Conservation (phyloP, 2,113 vertebrate genomes). For the Actenoides hombroni region DNA sequence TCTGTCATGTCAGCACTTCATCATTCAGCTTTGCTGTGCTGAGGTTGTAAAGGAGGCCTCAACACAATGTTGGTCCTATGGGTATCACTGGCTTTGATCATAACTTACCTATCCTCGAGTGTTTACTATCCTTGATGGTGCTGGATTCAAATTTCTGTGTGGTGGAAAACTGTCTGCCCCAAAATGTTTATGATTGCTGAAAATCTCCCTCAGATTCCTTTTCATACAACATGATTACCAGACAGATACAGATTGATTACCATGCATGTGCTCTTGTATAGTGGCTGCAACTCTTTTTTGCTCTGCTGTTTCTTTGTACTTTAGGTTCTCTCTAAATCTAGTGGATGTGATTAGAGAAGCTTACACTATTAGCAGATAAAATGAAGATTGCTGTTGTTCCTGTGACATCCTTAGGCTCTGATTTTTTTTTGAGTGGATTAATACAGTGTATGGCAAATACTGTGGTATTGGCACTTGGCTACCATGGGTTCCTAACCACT, state of each 20-base stretch:
- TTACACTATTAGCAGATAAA: not conserved
- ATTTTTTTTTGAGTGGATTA: not conserved
- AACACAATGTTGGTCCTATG: not conserved
- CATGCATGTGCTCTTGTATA: not conserved
- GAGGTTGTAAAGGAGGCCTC: not conserved
- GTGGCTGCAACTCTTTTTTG: not conserved
- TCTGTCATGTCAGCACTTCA: not conserved
- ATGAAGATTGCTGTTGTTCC: not conserved
- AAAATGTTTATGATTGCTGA: not conserved
- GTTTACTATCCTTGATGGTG: not conserved
- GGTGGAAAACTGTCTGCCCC: not conserved
- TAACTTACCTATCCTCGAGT: not conserved
- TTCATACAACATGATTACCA: not conserved
- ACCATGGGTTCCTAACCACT: not conserved
- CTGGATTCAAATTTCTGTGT: constrained; percentile 11
- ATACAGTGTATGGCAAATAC: not conserved
- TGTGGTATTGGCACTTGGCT: not conserved
- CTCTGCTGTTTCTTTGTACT: not conserved
- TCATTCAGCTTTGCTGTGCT: not conserved
- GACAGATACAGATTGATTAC: not conserved
- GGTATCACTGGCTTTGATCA: constrained; percentile 17
- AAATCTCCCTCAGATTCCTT: not conserved
- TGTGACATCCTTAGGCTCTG: not conserved
- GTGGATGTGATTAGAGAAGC: not conserved
- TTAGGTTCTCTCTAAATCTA: not conserved